Evolutionary conservation across 1,140 invertebrate species (phyloP).

Genomic region (Drosophila lacteicornis): DNA sequence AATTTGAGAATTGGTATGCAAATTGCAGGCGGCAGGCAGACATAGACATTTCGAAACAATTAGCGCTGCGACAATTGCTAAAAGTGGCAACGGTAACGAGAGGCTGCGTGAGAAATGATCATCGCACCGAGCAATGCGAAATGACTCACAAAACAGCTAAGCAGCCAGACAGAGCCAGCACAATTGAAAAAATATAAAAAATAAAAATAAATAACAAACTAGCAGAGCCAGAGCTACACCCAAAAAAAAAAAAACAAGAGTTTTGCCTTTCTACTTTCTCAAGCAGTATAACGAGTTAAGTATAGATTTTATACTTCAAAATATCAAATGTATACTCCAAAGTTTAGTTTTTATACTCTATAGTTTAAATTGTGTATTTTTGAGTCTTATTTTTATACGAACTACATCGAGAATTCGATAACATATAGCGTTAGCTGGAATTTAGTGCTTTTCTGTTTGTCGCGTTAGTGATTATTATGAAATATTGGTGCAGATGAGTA

Average conservation of each 20-base stretch:
- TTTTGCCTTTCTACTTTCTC: no score
- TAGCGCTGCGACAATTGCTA: conserved; percentile 32
- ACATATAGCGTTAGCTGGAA: no score
- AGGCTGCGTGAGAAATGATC: conserved; percentile 28
- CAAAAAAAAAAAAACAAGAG: background rate
- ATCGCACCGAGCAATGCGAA: conserved; percentile 14
- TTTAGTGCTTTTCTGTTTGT: no score
- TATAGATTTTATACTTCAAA: no score
- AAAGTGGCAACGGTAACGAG: conserved; percentile 23
- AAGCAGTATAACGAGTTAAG: no score
- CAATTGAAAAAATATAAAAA: conserved; percentile 28
- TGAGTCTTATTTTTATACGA: no score
- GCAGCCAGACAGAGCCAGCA: conserved; percentile 5
- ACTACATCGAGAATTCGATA: no score
- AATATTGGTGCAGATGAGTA: no score
- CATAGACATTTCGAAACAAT: conserved; percentile 23
- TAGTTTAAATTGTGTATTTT: no score
- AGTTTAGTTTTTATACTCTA: no score
- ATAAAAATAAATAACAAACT: conserved; percentile 41
- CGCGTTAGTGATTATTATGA: no score
- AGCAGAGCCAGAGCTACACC: conserved; percentile 9
- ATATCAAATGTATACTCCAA: no score
- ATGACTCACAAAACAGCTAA: conserved; percentile 20
- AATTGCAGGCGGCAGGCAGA: conserved; percentile 15
- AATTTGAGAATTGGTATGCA: conserved; percentile 14